Conservation (phyloP, 2,888 invertebrate genomes). For the Ormyrus rosae region DNA sequence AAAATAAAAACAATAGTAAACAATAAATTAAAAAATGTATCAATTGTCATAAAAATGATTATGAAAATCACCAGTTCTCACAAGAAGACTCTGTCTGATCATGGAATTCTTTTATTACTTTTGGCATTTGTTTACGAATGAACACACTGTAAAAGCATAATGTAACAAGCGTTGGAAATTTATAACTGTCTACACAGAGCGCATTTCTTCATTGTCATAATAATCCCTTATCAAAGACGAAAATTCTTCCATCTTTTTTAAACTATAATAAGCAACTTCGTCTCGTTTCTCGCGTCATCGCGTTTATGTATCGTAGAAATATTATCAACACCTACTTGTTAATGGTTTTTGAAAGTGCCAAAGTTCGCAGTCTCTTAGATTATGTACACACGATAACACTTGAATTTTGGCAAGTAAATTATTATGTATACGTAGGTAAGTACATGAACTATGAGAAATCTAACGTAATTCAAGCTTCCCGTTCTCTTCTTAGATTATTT, state of each 20-base stretch:
- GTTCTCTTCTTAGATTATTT: no score
- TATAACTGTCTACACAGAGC: constrained; percentile 10
- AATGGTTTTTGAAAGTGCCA: constrained; percentile 55
- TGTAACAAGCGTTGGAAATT: constrained; percentile 37
- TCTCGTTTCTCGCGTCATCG: constrained; percentile 27
- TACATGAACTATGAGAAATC: no score
- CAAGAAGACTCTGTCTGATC: constrained; percentile 16
- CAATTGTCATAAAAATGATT: no score
- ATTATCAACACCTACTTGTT: constrained; percentile 54
- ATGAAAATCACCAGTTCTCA: neutral
- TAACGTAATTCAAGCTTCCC: no score
- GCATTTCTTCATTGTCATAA: constrained; percentile 12
- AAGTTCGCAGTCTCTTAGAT: constrained; percentile 57
- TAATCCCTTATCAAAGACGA: constrained; percentile 25
- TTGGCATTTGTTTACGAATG: constrained; percentile 18
- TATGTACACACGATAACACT: constrained; percentile 55
- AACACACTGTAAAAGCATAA: constrained; percentile 35
- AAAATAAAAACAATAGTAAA: no score
- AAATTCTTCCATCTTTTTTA: constrained; percentile 37
- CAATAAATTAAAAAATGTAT: no score
- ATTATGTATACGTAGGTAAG: constrained; percentile 49
- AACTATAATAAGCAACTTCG: constrained; percentile 40
- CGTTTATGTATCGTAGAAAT: constrained; percentile 50
- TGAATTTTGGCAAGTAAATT: constrained; percentile 56
- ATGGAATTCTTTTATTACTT: neutral